These are phyloP conservation scores for Calvadosia cruxmelitensis DNA, from an alignment of 30 jellyfish, hydroid and myxozoan species.

Conservation along the genomic window DNA sequence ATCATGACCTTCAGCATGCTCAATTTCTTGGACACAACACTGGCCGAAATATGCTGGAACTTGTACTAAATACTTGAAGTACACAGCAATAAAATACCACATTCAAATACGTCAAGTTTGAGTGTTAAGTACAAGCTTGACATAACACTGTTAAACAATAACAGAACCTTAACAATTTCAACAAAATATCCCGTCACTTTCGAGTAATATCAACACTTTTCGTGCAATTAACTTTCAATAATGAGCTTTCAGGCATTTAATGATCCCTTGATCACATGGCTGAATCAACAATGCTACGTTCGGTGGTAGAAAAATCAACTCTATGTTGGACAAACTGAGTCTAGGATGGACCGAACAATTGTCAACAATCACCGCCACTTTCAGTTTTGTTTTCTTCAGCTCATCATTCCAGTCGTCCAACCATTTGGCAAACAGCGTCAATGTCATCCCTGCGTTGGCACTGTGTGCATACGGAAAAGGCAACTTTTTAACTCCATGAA, in stretches of 20 bases:
- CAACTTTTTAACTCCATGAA: neutral
- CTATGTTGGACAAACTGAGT: neutral
- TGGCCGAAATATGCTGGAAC: too few species aligned
- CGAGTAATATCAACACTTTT: neutral
- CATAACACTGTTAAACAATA: too few species aligned
- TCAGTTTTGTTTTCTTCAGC: neutral
- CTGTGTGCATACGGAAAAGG: neutral
- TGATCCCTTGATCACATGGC: neutral
- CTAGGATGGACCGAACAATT: neutral
- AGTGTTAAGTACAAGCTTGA: too few species aligned
- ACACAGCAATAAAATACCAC: too few species aligned
- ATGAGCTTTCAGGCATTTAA: neutral
- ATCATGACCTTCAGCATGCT: too few species aligned
- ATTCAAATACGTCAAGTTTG: too few species aligned
- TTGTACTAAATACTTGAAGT: too few species aligned
- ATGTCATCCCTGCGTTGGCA: neutral
- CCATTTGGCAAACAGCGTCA: neutral
- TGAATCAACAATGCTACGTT: neutral
- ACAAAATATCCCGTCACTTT: too few species aligned
- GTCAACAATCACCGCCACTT: neutral
- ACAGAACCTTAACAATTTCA: too few species aligned
- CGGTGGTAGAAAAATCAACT: neutral
- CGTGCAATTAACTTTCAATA: neutral
- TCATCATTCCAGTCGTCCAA: neutral
- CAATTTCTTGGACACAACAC: too few species aligned